These are phyloP conservation scores for Hirtodrosophila confusa DNA, from an alignment of 2,888 invertebrate genomes.

Conservation along the genomic window DNA sequence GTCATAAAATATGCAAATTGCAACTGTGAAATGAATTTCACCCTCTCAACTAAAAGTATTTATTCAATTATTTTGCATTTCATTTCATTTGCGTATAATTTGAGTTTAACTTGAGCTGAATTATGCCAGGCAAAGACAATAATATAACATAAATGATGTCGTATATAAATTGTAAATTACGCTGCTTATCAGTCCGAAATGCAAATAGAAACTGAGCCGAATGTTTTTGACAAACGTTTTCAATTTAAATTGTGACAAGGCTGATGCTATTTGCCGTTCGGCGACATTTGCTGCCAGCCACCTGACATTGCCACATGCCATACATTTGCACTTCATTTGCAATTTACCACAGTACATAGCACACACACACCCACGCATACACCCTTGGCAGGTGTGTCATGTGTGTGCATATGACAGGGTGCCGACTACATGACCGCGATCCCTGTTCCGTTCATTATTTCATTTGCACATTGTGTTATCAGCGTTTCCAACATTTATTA, in stretches of 20 bases:
- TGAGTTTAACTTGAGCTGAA: too few species aligned
- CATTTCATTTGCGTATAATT: too few species aligned
- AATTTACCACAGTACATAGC: constrained; percentile 37
- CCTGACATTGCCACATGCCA: constrained; percentile 24
- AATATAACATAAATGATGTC: constrained; percentile 15
- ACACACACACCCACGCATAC: not conserved
- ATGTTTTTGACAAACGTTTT: constrained; percentile 64
- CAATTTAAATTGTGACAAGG: constrained; percentile 73
- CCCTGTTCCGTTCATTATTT: constrained; percentile 70
- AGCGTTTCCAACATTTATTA: constrained; percentile 63
- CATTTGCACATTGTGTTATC: constrained; percentile 73
- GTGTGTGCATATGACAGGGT: constrained; percentile 49
- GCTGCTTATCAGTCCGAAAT: constrained; percentile 50
- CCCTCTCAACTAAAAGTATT: constrained; percentile 3
- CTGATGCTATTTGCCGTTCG: constrained; percentile 33
- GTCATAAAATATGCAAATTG: constrained; percentile 68
- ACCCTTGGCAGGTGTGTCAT: not conserved
- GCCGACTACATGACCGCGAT: constrained; percentile 56
- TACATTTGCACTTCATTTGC: constrained; percentile 51
- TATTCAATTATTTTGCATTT: constrained; percentile 14
- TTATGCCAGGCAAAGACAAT: constrained; percentile 11
- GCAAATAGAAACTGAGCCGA: constrained; percentile 32
- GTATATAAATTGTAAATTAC: constrained; percentile 40
- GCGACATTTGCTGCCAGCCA: constrained; percentile 20
- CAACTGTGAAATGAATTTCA: constrained; percentile 21